Base-by-base conservation (phyloP, 1,140 invertebrate genomes). In the Eumaeus atala region DNA sequence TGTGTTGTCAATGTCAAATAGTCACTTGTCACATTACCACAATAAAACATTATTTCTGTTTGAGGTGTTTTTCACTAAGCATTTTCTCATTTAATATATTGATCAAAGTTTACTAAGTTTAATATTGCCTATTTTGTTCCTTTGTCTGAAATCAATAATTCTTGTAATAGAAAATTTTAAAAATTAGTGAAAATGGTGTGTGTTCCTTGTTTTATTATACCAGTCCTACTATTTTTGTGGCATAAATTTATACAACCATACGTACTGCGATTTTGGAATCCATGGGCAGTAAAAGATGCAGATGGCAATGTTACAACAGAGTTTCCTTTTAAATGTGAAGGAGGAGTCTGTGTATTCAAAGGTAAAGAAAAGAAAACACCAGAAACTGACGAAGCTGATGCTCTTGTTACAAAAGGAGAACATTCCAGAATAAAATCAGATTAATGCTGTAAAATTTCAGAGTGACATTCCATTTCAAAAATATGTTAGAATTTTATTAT, bases 131-230 rank as follows among this genome's bases (percentile, higher is more conserved):
- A 28, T 6, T 28, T 28, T 6, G 2, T 28, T 6, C 6, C 2
- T 3, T 28, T 28, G 21, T 28, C 21, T 28, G n/a, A n/a, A n/a
- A n/a, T n/a, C n/a, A n/a, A n/a, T 28, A 28, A 28, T 28, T 28
- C 21, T 6, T 28, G 6, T 28, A 28, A 2, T 28, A 28, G 21
- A 2, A 28, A 28, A 28, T 28, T 28, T 28, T 28, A 11, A 3
- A n/a, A 1, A 12, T 16, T 38, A n/a, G n/a, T 28, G 28, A 89
- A 74, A 70, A 94, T 94, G 93, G 93, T 94, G 67, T 95, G 93
- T 71, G 89, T 95, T 49, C 92, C 93, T 3, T 95, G 93, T 71
- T 93, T 95, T 64, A 90, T 95, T 40, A 91, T 94, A 71, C 93
- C 93, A 1, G 74, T 93, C 37, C 77, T 94, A 21, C 84, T 95